phyloP scores from a whole-genome alignment of 2,888 invertebrate genomes.

The Microctonus aethiopoides region DNA sequence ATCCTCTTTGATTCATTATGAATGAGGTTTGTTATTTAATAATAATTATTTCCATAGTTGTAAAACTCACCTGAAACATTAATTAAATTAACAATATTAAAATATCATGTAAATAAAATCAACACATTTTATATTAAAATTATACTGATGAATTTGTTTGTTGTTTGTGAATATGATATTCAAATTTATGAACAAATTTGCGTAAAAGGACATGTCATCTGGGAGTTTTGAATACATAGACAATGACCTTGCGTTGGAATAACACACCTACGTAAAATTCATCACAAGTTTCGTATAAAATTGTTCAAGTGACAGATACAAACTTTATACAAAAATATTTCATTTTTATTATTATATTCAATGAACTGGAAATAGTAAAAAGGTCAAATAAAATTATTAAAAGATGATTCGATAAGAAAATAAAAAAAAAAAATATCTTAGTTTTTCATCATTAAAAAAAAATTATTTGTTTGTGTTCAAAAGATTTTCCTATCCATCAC shows the following conservation, averaged over 20 bases:
- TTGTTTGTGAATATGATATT: conserved; percentile 7
- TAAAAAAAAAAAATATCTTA: neutral
- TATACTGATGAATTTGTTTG: neutral
- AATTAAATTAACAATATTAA: neutral
- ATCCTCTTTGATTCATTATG: neutral
- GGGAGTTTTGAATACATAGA: neutral
- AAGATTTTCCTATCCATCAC: conserved; percentile 45
- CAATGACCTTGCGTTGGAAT: conserved; percentile 41
- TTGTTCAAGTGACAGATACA: conserved; percentile 2
- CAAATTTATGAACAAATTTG: neutral
- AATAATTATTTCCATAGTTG: neutral
- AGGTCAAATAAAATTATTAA: too few relatives aligned
- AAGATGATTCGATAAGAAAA: too few relatives aligned
- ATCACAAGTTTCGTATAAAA: conserved; percentile 45
- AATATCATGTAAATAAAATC: neutral
- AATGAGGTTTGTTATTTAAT: neutral
- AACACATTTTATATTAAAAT: neutral
- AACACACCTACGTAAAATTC: conserved; percentile 51
- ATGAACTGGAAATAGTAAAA: too few relatives aligned
- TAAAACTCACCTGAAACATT: conserved; percentile 41
- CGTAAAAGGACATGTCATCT: neutral
- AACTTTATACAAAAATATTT: too few relatives aligned
- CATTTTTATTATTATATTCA: too few relatives aligned
- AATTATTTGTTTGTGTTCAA: conserved; percentile 39
- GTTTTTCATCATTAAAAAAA: neutral